A percentile compares a stretch with the other conserved stretches of the same genome.
phyloP scores from a whole-genome alignment of 1,140 invertebrate species.

The Stegodyphus dumicola region DNA sequence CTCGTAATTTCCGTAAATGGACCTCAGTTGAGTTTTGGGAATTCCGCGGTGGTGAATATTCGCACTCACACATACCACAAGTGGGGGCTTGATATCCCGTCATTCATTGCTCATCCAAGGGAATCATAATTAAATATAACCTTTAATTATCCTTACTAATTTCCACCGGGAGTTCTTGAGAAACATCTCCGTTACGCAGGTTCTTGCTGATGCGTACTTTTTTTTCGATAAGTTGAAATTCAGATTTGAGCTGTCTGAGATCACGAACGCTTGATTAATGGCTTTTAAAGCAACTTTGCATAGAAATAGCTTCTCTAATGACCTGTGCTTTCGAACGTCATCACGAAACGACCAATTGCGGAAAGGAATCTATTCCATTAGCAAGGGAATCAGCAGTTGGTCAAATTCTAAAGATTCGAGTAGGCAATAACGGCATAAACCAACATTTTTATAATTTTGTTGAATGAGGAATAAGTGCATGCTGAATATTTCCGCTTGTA shows the following conservation, averaged over 20 bases:
- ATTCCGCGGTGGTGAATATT: constrained; percentile 31
- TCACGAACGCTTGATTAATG: neutral
- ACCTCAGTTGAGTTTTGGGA: constrained; percentile 40
- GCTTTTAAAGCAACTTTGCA: neutral
- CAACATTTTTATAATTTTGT: too few relatives aligned
- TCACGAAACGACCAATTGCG: neutral
- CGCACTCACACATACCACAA: constrained; percentile 39
- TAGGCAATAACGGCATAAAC: too few relatives aligned
- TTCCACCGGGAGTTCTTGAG: neutral
- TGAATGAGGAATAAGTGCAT: too few relatives aligned
- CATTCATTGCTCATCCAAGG: constrained; percentile 24
- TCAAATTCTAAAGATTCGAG: neutral
- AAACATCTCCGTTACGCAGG: neutral
- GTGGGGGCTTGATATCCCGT: constrained; percentile 29
- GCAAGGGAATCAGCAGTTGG: neutral
- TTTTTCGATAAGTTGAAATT: neutral
- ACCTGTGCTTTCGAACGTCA: neutral
- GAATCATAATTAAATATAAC: constrained; percentile 54
- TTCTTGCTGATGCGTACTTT: neutral
- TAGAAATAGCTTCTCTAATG: neutral
- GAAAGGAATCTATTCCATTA: neutral
- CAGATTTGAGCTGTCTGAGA: neutral
- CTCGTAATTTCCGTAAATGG: constrained; percentile 50
- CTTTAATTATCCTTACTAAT: constrained; percentile 55
- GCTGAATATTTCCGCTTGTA: too few relatives aligned